Conservation (phyloP, 2,113 vertebrate genomes). For the Pluvialis apricaria region DNA sequence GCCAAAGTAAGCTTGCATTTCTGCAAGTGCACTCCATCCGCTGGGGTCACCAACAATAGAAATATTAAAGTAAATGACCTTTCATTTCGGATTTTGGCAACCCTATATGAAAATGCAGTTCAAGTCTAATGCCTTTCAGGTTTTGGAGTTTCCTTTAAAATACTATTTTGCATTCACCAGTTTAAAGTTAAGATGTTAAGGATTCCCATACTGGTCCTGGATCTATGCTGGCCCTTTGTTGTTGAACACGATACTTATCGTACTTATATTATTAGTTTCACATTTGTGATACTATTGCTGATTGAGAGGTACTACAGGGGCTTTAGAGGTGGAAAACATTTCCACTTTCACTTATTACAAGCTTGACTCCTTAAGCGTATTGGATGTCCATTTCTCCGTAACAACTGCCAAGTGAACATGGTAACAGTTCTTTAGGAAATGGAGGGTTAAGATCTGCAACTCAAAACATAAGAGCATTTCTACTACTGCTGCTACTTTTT, state of each 20-base stretch:
- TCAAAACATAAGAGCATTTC: neutral
- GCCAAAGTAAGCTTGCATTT: neutral
- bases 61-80: conserved; percentile 3
- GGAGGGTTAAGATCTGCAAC: neutral
- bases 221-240: neutral
- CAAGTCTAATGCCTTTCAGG: neutral
- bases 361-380: neutral
- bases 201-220: neutral
- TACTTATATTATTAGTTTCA: neutral
- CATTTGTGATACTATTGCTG: neutral
- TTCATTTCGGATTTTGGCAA: neutral
- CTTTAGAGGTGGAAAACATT: neutral
- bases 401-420: neutral
- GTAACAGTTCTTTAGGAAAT: neutral
- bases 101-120: neutral
- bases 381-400: neutral
- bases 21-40: neutral
- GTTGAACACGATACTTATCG: neutral
- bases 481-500: neutral
- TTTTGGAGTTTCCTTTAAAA: neutral
- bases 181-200: neutral
- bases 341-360: neutral
- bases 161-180: neutral
- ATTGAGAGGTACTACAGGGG: neutral
- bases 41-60: neutral